Evolutionary conservation across 2,888 invertebrate species (phyloP).

Genomic region (Cerastoderma edule): DNA sequence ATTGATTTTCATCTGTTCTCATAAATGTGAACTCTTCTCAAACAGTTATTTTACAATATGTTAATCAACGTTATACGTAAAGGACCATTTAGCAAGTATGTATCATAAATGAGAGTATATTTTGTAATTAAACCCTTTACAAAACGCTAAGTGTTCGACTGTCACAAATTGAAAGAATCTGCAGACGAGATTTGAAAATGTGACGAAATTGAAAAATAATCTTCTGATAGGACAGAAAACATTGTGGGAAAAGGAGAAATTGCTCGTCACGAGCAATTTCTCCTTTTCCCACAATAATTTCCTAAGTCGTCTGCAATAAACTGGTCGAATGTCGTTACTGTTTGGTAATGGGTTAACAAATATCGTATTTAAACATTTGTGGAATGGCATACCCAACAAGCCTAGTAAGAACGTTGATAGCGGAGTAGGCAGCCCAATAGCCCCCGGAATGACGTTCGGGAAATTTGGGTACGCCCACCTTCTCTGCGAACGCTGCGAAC

Average conservation of each 20-base stretch:
- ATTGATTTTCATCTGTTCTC: too few species aligned
- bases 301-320: not conserved
- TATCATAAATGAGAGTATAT: too few species aligned
- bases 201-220: not conserved
- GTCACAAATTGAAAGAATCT: too few species aligned
- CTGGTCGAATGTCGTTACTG: not conserved
- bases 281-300: not conserved
- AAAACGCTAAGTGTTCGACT: too few species aligned
- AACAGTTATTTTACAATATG: too few species aligned
- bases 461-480: slow-evolving; percentile 42
- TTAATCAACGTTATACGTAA: too few species aligned
- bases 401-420: slow-evolving; percentile 27
- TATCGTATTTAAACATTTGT: not conserved
- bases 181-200: too few species aligned
- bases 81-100: too few species aligned
- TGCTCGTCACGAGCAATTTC: not conserved
- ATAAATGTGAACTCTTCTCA: too few species aligned
- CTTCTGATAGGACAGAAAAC: not conserved
- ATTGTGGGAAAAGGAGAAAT: not conserved
- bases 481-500: slow-evolving; percentile 32
- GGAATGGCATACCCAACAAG: slow-evolving; percentile 14
- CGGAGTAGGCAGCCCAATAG: slow-evolving; percentile 34
- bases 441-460: slow-evolving; percentile 40
- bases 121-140: too few species aligned
- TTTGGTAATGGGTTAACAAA: not conserved